Percentiles rank a stretch among this genome's conserved stretches.
phyloP scores from a whole-genome alignment of 2,888 invertebrate genomes.

The Scaptomyza flava region DNA sequence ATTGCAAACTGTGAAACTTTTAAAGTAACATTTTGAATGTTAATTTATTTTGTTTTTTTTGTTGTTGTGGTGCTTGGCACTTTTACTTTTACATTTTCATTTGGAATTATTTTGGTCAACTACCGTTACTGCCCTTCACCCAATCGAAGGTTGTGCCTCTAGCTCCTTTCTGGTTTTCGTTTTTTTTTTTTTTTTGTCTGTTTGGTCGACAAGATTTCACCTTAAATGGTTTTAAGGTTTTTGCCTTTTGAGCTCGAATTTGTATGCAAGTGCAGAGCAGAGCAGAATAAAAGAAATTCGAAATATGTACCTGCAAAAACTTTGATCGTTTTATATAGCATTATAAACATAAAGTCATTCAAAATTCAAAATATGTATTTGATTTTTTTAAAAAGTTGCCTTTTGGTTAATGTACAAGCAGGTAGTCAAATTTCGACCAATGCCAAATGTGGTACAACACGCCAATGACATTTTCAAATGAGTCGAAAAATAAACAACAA shows the following conservation, averaged over 20 bases:
- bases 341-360: no score
- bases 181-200: no score
- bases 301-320: no score
- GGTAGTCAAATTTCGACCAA: slow-evolving; percentile 15
- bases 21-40: slow-evolving; percentile 52
- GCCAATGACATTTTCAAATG: slow-evolving; percentile 56
- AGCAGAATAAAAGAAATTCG: no score
- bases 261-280: no score
- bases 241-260: no score
- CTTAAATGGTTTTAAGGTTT: no score
- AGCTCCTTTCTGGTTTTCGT: neutral
- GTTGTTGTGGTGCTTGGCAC: slow-evolving; percentile 44
- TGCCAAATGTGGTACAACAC: slow-evolving; percentile 52
- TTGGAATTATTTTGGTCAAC: slow-evolving; percentile 55
- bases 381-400: no score
- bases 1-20: slow-evolving; percentile 54
- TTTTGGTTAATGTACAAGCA: no score
- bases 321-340: no score
- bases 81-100: slow-evolving; percentile 61
- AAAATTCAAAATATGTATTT: no score
- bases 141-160: slow-evolving; percentile 41
- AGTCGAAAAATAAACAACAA: neutral
- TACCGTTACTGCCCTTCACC: slow-evolving; percentile 47
- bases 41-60: slow-evolving; percentile 30
- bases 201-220: no score